Evolutionary conservation across 2,797 vertebrate genomes (phyloP), one percentile per base, ranked within the genome.

Genomic region (Pseudomugil tenellus): DNA sequence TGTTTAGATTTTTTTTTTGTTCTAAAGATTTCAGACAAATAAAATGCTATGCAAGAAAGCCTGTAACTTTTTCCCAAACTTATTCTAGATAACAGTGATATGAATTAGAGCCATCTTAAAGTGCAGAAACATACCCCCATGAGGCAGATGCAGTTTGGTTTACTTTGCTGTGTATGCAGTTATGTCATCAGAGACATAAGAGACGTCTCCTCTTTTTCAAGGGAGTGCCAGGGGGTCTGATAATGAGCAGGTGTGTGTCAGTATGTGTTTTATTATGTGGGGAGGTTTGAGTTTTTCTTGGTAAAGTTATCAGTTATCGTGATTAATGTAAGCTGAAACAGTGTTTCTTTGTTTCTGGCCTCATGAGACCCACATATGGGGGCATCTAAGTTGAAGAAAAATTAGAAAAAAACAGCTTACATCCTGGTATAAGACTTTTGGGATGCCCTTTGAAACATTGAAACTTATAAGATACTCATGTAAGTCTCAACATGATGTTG

Each of bases 211-310:
- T 39, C 1, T 54, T 28, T 34, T 28, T 4, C 29, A 16, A n/a
- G 59, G 59, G 29, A 62, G 43, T 62, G 13, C 51, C 43, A 26
- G 25, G 25, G 29, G 43, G 43, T 34, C 29, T 62, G 59, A 35
- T 49, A 28, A 63, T 63, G 35, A 53, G 49, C 49, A 63, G 49
- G 32, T 53, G 34, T 53, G 16, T 13, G 19, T 48, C 21, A 57
- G 28, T 21, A 37, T 37, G 32, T 57, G 6, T 17, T 14, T 58
- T 5, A 23, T 21, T 25, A 13, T 67, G 58, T 62, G 61, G 25
- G 25, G 13, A 14, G 49, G 13, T 52, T 26, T 52, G 3, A 26
- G 6, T 6, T 10, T 26, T 23, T 51, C 23, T 51, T 26, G 4
- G 49, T 51, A 51, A 51, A 51, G 21, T 23, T 25, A 52, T 26